phyloP scores from a whole-genome alignment of 2,888 invertebrate species.

The Carterocephalus palaemon region DNA sequence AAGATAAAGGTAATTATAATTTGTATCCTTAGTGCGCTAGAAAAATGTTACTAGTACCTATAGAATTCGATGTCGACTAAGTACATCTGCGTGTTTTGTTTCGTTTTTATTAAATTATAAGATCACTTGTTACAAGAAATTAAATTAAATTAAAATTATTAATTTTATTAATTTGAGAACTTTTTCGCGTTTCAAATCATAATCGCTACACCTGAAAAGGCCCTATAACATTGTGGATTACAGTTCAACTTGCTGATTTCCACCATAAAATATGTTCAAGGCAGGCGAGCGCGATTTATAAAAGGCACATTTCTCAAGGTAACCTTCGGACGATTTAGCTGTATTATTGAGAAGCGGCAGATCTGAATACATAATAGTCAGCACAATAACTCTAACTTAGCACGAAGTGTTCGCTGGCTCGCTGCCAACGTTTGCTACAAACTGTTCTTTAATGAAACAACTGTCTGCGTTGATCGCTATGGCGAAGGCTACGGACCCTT shows the following conservation, averaged over 20 bases:
- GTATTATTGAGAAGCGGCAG: constrained; percentile 25
- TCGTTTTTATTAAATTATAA: too few species aligned
- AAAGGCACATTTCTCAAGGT: constrained; percentile 24
- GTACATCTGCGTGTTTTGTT: too few species aligned
- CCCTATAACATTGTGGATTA: constrained; percentile 10
- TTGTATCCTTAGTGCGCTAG: too few species aligned
- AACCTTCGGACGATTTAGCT: constrained; percentile 20
- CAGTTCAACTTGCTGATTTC: constrained; percentile 2
- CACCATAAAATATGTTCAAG: constrained; percentile 13
- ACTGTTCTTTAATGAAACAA: constrained; percentile 24
- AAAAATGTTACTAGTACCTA: too few species aligned
- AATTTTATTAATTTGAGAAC: too few species aligned
- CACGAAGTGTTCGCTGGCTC: constrained; percentile 22
- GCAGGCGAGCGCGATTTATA: constrained; percentile 14
- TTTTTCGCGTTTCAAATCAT: too few species aligned
- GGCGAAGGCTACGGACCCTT: too few species aligned
- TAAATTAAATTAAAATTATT: too few species aligned
- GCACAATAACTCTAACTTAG: constrained; percentile 25
- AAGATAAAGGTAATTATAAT: too few species aligned
- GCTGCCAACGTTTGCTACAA: constrained; percentile 24
- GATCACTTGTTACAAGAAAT: too few species aligned
- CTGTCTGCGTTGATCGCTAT: constrained; percentile 17
- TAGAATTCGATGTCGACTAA: too few species aligned
- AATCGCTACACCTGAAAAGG: background rate
- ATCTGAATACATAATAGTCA: constrained; percentile 23